These are phyloP conservation scores for Gymnocheta viridis DNA, from an alignment of 2,888 invertebrate genomes.

Conservation along the genomic window DNA sequence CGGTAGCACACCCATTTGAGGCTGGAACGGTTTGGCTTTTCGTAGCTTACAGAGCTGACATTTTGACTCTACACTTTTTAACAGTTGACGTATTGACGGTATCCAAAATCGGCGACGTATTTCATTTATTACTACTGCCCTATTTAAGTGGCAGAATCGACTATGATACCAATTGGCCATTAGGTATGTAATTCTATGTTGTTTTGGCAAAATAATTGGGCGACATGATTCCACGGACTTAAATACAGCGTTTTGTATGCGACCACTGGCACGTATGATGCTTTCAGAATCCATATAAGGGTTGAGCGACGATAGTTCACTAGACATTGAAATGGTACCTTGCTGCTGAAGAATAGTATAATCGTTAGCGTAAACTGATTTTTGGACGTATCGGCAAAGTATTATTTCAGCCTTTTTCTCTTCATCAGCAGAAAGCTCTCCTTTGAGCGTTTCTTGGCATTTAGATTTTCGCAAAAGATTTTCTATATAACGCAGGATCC, in stretches of 20 bases:
- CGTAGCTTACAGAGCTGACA: slow-evolving; percentile 19
- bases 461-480: too few species aligned
- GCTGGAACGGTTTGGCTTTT: slow-evolving; percentile 38
- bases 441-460: not conserved
- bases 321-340: not conserved
- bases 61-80: slow-evolving; percentile 5
- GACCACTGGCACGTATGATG: not conserved
- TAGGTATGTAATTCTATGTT: too few species aligned
- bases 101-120: slow-evolving; percentile 56
- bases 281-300: not conserved
- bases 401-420: not conserved
- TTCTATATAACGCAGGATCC: not conserved
- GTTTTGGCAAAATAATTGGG: not conserved
- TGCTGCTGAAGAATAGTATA: not conserved
- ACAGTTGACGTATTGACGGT: slow-evolving; percentile 35
- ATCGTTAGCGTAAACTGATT: not conserved
- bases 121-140: slow-evolving; percentile 20
- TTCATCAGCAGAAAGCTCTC: not conserved
- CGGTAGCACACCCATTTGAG: slow-evolving; percentile 59
- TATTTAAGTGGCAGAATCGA: not conserved
- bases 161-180: too few species aligned
- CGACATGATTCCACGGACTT: too few species aligned
- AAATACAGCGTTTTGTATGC: not conserved
- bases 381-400: not conserved
- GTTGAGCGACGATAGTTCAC: not conserved